Conservation (phyloP, 1,140 invertebrate species). For the Achroia grisella region DNA sequence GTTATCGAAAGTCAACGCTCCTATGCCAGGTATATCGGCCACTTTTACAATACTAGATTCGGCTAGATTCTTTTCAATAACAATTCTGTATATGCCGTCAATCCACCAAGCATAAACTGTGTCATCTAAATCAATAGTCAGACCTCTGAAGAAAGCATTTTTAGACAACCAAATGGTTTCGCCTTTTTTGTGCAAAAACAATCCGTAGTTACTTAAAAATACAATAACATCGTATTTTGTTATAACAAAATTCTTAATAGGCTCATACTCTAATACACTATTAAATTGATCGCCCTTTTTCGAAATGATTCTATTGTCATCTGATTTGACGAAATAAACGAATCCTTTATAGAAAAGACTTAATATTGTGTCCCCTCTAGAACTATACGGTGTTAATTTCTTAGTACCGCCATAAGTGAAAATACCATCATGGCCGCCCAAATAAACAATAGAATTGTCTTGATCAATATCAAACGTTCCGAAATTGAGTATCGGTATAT, state of each 20-base stretch:
- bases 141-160: slow-evolving; percentile 50
- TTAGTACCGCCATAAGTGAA: slow-evolving; percentile 33
- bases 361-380: slow-evolving; percentile 39
- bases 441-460: slow-evolving; percentile 38
- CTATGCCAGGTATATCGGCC: slow-evolving; percentile 32
- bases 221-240: slow-evolving; percentile 41
- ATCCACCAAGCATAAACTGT: slow-evolving; percentile 53
- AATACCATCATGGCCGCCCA: slow-evolving; percentile 49
- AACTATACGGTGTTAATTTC: slow-evolving; percentile 36
- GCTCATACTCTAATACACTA: slow-evolving; percentile 25
- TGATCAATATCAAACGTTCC: slow-evolving; percentile 55
- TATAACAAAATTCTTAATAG: slow-evolving; percentile 47
- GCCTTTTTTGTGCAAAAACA: slow-evolving; percentile 32
- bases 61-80: slow-evolving; percentile 26
- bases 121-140: slow-evolving; percentile 44
- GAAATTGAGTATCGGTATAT: slow-evolving; percentile 44
- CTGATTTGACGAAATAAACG: slow-evolving; percentile 40
- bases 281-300: slow-evolving; percentile 51
- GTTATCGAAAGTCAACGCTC: slow-evolving; percentile 53
- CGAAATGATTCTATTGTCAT: slow-evolving; percentile 36
- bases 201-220: slow-evolving; percentile 32
- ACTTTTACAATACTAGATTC: slow-evolving; percentile 36
- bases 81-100: slow-evolving; percentile 53
- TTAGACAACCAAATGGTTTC: slow-evolving; percentile 31
- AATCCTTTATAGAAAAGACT: slow-evolving; percentile 48